Evolutionary conservation across 2,888 invertebrate species (phyloP).

Genomic region (Neria commutata): DNA sequence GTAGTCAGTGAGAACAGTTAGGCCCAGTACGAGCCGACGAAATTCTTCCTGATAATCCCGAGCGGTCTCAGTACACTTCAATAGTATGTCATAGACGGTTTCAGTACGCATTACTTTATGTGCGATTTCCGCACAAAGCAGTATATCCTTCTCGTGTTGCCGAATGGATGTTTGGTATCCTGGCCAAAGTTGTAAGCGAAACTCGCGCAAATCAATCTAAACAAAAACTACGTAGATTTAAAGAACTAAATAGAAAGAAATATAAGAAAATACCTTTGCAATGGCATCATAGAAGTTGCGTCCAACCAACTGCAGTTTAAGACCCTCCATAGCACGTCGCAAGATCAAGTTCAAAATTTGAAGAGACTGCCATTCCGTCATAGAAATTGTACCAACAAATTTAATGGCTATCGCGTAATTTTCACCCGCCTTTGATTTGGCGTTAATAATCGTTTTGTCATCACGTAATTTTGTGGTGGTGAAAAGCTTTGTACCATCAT

Average conservation of each 20-base stretch:
- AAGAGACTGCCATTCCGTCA: constrained; percentile 73
- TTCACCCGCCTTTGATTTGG: constrained; percentile 65
- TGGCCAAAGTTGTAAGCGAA: constrained; percentile 79
- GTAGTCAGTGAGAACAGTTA: constrained; percentile 74
- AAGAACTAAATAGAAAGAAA: constrained; percentile 1
- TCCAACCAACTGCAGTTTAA: constrained; percentile 73
- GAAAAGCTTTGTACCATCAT: constrained; percentile 77
- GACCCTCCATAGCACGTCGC: constrained; percentile 65
- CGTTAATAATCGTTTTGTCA: constrained; percentile 66
- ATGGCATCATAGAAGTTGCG: constrained; percentile 75
- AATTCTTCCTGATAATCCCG: constrained; percentile 66
- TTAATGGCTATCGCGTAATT: constrained; percentile 65
- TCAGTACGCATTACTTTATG: constrained; percentile 86
- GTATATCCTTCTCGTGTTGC: constrained; percentile 76
- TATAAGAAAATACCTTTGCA: constrained; percentile 65
- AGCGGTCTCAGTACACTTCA: constrained; percentile 64
- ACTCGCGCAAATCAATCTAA: constrained; percentile 68
- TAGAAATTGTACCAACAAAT: constrained; percentile 69
- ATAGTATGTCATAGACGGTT: constrained; percentile 72
- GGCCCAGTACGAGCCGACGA: constrained; percentile 63
- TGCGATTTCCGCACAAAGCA: constrained; percentile 80
- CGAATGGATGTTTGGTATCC: constrained; percentile 84
- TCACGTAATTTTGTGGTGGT: constrained; percentile 66
- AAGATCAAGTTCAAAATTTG: constrained; percentile 82
- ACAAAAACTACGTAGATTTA: constrained; percentile 1